Evolutionary conservation across 1,140 invertebrate genomes (phyloP).

Genomic region (Cyclina sinensis): DNA sequence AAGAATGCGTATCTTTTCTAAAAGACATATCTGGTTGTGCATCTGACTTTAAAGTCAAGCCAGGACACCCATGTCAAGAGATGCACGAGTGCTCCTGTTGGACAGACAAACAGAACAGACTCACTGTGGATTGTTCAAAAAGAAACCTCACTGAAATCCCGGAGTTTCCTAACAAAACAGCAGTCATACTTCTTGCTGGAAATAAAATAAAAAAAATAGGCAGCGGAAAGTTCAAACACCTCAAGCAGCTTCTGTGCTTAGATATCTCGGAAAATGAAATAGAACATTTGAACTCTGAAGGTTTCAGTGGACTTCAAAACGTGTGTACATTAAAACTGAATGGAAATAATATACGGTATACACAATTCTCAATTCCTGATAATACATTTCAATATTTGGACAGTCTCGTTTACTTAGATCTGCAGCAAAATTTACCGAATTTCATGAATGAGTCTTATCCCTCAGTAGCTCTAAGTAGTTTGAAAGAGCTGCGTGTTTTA

Average conservation of each 20-base stretch:
- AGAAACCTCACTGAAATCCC: background rate
- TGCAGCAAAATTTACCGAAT: background rate
- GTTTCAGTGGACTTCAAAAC: background rate
- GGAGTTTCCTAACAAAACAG: background rate
- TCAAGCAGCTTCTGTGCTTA: background rate
- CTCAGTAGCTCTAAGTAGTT: background rate
- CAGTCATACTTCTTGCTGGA: background rate
- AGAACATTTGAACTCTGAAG: background rate
- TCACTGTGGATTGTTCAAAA: background rate
- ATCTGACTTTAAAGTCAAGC: too few relatives aligned
- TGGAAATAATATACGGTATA: conserved; percentile 2
- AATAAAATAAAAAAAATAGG: background rate
- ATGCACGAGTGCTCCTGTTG: background rate
- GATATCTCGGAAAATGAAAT: conserved; percentile 25
- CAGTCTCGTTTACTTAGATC: background rate
- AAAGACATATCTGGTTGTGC: too few relatives aligned
- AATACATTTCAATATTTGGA: background rate
- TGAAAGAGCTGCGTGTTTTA: background rate
- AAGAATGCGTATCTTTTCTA: too few relatives aligned
- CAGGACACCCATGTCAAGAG: too few relatives aligned
- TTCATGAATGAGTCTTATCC: background rate
- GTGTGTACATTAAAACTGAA: background rate
- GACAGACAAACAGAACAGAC: background rate
- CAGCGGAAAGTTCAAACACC: background rate
- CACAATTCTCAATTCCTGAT: background rate